A percentile compares a stretch with the other conserved stretches of the same genome.
Evolutionary conservation across 2,888 invertebrate species (phyloP).

Genomic region (Brenthis ino): DNA sequence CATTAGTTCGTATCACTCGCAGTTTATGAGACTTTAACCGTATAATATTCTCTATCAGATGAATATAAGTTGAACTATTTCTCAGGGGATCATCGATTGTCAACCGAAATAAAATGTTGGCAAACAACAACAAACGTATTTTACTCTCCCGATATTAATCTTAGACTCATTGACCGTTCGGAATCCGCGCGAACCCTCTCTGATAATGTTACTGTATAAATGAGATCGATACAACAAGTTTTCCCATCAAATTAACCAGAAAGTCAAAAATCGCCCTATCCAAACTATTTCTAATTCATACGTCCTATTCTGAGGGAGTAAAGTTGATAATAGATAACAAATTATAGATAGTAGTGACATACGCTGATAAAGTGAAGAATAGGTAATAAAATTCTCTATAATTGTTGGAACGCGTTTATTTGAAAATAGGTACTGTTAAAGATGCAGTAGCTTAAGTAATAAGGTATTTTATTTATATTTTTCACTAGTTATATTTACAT

Average conservation of each 20-base stretch:
- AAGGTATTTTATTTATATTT: background rate
- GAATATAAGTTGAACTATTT: constrained; percentile 48
- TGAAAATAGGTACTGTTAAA: constrained; percentile 2
- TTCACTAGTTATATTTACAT: too few species aligned
- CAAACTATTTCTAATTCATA: constrained; percentile 23
- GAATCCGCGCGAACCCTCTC: constrained; percentile 59
- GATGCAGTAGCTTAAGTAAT: background rate
- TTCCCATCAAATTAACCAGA: constrained; percentile 77
- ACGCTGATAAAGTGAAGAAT: constrained; percentile 73
- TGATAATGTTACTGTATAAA: constrained; percentile 67
- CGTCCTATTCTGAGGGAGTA: constrained; percentile 38
- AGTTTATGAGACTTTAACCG: constrained; percentile 38
- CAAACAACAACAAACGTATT: constrained; percentile 49
- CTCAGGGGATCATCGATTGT: constrained; percentile 40
- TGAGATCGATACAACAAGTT: constrained; percentile 73
- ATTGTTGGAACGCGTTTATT: constrained; percentile 66
- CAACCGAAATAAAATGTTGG: constrained; percentile 50
- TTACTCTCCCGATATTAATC: constrained; percentile 54
- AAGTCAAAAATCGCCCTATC: constrained; percentile 49
- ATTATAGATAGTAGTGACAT: constrained; percentile 50
- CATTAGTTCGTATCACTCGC: constrained; percentile 29
- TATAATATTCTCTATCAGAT: constrained; percentile 42
- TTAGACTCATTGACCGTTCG: constrained; percentile 52
- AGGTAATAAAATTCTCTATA: constrained; percentile 75
- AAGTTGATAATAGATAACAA: constrained; percentile 44